Conservation (phyloP, 2,113 vertebrate species). For the Sprattus sprattus region DNA sequence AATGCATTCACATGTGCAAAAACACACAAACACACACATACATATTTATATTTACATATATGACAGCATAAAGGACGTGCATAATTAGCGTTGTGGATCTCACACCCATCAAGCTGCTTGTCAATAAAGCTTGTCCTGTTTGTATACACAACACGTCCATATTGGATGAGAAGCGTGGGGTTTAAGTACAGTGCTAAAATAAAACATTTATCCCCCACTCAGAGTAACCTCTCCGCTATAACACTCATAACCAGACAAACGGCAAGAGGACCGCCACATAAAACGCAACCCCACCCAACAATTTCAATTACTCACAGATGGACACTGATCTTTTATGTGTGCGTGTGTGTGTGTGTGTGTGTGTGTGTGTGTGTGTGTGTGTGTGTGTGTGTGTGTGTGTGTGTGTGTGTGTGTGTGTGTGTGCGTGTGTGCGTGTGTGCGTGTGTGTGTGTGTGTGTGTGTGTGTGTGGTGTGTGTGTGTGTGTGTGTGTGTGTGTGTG, state of each 20-base stretch:
- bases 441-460: slow-evolving; percentile 28
- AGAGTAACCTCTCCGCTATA: background rate
- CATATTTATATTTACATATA: too few species aligned
- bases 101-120: background rate
- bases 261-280: background rate
- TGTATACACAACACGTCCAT: background rate
- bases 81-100: background rate
- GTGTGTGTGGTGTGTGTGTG: slow-evolving; percentile 28
- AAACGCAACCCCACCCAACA: background rate
- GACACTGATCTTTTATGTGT: background rate
- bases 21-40: too few species aligned
- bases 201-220: slow-evolving; percentile 4
- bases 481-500: slow-evolving; percentile 29
- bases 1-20: too few species aligned
- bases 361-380: slow-evolving; percentile 28
- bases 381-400: slow-evolving; percentile 27
- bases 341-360: slow-evolving; percentile 31
- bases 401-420: slow-evolving; percentile 28
- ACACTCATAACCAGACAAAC: background rate
- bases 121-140: background rate
- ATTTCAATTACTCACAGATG: background rate
- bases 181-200: background rate
- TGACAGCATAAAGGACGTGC: too few species aligned
- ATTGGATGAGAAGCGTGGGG: background rate
- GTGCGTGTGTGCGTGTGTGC: slow-evolving; percentile 27